Evolutionary conservation across 1,140 invertebrate genomes (phyloP), one percentile per base, ranked within the genome.

Genomic region (Neodiprion virginianus): DNA sequence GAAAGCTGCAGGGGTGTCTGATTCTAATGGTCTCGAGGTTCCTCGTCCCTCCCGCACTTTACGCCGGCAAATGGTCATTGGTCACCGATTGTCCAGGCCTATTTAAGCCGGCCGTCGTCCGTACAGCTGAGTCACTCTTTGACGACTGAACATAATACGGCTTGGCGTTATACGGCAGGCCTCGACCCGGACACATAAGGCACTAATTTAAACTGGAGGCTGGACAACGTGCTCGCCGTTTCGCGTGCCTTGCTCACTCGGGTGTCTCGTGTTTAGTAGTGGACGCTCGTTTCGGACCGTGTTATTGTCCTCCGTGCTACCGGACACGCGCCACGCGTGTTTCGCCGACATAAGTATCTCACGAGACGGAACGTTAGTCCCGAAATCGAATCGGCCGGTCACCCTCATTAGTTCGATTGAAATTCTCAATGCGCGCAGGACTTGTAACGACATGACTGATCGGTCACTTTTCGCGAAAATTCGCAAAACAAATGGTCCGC

Each of bases 21-120:
- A 86, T 84, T 87, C 86, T 85, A 87, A 86, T 85, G 83, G 81
- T 77, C 75, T 78, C 77, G 79, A 75, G 73, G 28, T 40, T 21
- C 28, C 28, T 40, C 28, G 28, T 40, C 28, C 1, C n/a, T 61
- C 53, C n/a, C 11, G 11, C 11, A 8, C 5, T 61, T 61, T 40
- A 12, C 53, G 80, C 77, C 80, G 78, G 76, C 79, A 82, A 86
- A 86, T 83, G 84, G 83, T 75, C 76, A 61, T 14, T 17, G 11
- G n/a, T 61, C 78, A 74, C 76, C 80, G 81, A 84, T 81, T 80
- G 81, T 82, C 77, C 80, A 71, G 79, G 77, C 79, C 79, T 78
- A 83, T 85, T 82, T 83, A 61, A 61, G 48, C 53, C 65, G 47
- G 23, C 48, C 69, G 50, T 72, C 67, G 48, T 11, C 73, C 71